Percentiles rank a stretch among this genome's conserved stretches.
These are phyloP conservation scores for Ashinkailepas kermadecensis DNA, from an alignment of 2,888 invertebrate species.

Conservation along the genomic window DNA sequence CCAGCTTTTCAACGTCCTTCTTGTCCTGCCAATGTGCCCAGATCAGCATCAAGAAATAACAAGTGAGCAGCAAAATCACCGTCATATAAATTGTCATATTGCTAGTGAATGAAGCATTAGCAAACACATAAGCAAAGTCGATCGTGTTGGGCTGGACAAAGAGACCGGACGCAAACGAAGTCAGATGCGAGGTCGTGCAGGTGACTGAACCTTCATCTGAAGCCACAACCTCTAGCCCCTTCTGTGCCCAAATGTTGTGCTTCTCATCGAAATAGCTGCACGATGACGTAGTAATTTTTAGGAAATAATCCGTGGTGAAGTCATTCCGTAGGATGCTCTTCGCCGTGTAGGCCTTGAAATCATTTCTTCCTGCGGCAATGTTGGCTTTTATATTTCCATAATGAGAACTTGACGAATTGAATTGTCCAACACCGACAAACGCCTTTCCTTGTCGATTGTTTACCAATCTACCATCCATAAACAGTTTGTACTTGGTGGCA, in stretches of 20 bases:
- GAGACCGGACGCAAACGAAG: conserved; percentile 46
- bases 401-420: neutral
- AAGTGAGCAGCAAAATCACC: conserved; percentile 40
- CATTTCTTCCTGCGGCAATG: neutral
- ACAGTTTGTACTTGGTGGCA: conserved; percentile 25
- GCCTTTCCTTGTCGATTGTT: conserved; percentile 28
- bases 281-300: conserved; percentile 40
- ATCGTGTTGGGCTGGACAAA: conserved; percentile 45
- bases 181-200: conserved; percentile 40
- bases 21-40: conserved; percentile 40
- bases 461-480: conserved; percentile 26
- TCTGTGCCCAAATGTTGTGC: conserved; percentile 37
- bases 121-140: conserved; percentile 46
- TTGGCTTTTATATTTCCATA: neutral
- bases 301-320: conserved; percentile 37
- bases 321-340: conserved; percentile 21
- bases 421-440: conserved; percentile 26
- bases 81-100: conserved; percentile 46
- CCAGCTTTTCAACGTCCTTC: conserved; percentile 29
- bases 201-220: conserved; percentile 20
- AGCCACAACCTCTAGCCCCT: conserved; percentile 34
- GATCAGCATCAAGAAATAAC: conserved; percentile 42
- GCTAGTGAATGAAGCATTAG: conserved; percentile 43
- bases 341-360: conserved; percentile 15
- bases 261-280: conserved; percentile 41